phyloP scores from a whole-genome alignment of 2,113 vertebrate species.

The Cervus canadensis region DNA sequence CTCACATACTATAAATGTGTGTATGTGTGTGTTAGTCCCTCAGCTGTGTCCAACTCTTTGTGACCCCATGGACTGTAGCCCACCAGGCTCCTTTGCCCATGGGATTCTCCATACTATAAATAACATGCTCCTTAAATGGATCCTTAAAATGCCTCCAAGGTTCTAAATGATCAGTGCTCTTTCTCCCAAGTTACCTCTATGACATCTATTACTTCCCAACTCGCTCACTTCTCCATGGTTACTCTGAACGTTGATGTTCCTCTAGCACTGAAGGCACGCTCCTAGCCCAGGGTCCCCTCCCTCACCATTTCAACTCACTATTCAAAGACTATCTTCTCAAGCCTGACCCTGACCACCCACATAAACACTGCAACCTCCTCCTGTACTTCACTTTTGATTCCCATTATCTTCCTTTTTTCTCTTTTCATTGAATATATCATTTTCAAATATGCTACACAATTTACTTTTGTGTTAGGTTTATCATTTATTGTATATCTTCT shows the following conservation, averaged over 20 bases:
- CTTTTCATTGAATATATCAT: not conserved
- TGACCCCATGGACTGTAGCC: not conserved
- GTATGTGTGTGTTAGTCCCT: not conserved
- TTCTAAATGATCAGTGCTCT: not conserved
- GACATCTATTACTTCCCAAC: not conserved
- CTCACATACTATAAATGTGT: not conserved
- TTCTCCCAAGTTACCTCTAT: not conserved
- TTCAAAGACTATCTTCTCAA: not conserved
- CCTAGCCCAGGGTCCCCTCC: not conserved
- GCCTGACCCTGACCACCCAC: not conserved
- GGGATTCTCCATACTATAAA: not conserved
- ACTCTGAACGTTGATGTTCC: not conserved
- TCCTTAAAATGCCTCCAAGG: not conserved
- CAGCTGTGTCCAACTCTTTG: not conserved
- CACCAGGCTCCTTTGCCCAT: not conserved
- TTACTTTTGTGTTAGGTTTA: not conserved
- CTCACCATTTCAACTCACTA: not conserved
- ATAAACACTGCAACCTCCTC: not conserved
- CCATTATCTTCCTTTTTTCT: not conserved
- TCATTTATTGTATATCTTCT: not conserved
- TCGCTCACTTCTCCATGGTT: not conserved
- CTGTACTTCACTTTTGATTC: not conserved
- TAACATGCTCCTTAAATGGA: not conserved
- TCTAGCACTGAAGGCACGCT: not conserved
- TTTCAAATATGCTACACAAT: not conserved